Percentiles rank a stretch among this genome's conserved stretches.
Evolutionary conservation across 2,113 vertebrate genomes (phyloP).

Genomic region (Microcebus griseorufus): DNA sequence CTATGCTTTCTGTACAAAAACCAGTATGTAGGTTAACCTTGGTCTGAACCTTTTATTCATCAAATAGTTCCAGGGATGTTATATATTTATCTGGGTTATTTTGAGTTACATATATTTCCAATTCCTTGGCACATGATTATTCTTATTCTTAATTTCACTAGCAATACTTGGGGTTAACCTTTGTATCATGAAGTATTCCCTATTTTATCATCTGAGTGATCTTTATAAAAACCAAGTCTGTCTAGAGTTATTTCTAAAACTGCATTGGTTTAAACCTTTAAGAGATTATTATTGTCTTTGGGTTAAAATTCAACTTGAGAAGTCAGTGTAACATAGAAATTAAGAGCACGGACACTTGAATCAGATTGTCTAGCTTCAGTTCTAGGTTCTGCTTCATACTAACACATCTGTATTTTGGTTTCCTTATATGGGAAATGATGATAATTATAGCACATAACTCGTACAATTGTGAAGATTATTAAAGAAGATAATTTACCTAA

Average conservation of each 20-base stretch:
- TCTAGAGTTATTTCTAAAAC: constrained; percentile 6
- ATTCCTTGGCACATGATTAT: not conserved
- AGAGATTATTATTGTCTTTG: not conserved
- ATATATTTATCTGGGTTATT: constrained; percentile 22
- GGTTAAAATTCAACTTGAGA: not conserved
- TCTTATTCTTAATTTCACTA: constrained; percentile 26
- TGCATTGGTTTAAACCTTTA: not conserved
- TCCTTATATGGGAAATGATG: not conserved
- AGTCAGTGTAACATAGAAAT: not conserved
- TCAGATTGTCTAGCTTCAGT: not conserved
- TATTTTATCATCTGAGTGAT: constrained; percentile 19
- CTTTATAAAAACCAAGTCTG: constrained; percentile 30
- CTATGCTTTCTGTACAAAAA: not conserved
- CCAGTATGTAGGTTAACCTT: not conserved
- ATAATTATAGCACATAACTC: not conserved
- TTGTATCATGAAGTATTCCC: not conserved
- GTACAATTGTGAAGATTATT: not conserved
- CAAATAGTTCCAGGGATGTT: not conserved
- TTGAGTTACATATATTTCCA: not conserved
- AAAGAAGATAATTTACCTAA: not conserved
- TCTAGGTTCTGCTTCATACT: not conserved
- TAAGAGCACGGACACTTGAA: not conserved
- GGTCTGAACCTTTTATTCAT: not conserved
- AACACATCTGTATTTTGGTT: not conserved
- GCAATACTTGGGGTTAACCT: not conserved